Evolutionary conservation across 2,888 invertebrate species (phyloP), one percentile per base, ranked within the genome.

Genomic region (Blastobasis lacticolella): DNA sequence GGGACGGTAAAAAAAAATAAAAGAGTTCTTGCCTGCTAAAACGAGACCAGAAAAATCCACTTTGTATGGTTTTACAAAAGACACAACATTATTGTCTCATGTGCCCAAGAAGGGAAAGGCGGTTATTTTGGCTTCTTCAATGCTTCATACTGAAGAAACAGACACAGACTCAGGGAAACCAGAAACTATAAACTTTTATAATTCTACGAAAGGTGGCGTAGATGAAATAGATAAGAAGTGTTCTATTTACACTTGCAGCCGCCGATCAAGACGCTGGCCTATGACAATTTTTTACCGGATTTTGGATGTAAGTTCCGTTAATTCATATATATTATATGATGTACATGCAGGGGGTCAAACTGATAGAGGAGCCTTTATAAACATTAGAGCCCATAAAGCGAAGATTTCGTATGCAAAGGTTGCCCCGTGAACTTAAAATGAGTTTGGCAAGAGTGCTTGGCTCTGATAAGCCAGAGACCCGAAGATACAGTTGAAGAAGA

Each of bases 1-100:
- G 62, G 61, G 4, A 61, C 60, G 43, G 6, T 58, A 49, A 59
- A 61, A 45, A 60, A 59, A 50, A 63, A 61, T 42, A 43, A 38
- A 8, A 6, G 49, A 51, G 37, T 59, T 59, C 45, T 48, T 50
- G 50, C 56, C 59, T n/a, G 47, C 49, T n/a, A 59, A 53, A 52
- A 36, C 41, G 9, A 40, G 41, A 40, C 23, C 23, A 43, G 23
- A 37, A 49, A 45, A 44, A 6, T 42, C 50, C 5, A 44, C 46
- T 23, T 41, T 52, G 10, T 55, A 53, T 37, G 55, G 55, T 5
- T 55, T 47, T 47, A 51, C 52, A 10, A 43, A 46, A 46, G 23
- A 23, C 23, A 23, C 23, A 23, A 54, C 56, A 37, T 40, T 56
- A 6, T n/a, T 50, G 6, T 54, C 54, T 0, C 52, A 56, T 49